phyloP scores from a whole-genome alignment of 2,797 vertebrate species.

The Decapterus maruadsi region DNA sequence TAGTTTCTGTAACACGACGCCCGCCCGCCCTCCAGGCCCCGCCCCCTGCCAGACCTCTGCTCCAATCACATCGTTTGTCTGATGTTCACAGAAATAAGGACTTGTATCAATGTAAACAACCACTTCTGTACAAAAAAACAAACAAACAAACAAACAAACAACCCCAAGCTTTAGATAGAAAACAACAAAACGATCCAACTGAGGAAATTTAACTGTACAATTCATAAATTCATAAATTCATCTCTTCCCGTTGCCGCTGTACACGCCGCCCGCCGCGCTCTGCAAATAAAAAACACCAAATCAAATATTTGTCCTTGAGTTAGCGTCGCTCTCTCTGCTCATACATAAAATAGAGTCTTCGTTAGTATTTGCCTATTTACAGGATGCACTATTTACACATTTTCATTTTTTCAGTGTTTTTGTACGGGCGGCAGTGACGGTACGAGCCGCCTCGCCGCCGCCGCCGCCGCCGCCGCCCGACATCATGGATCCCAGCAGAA shows the following conservation, averaged over 20 bases:
- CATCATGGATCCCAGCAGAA: slow-evolving; percentile 45
- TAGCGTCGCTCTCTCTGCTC: slow-evolving; percentile 67
- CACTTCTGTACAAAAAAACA: slow-evolving; percentile 84
- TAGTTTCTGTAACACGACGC: not conserved
- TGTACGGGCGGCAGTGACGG: slow-evolving; percentile 25
- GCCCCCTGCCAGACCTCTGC: slow-evolving; percentile 46
- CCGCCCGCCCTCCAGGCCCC: slow-evolving; percentile 10
- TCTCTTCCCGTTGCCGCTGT: slow-evolving; percentile 52
- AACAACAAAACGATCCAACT: slow-evolving; percentile 74
- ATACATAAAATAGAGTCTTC: slow-evolving; percentile 88
- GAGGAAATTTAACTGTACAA: slow-evolving; percentile 77
- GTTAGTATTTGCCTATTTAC: slow-evolving; percentile 86
- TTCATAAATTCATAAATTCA: slow-evolving; percentile 68
- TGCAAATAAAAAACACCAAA: slow-evolving; percentile 74
- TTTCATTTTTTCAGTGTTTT: slow-evolving; percentile 61
- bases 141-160: slow-evolving; percentile 45
- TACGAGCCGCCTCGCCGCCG: slow-evolving; percentile 17
- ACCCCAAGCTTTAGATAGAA: slow-evolving; percentile 69
- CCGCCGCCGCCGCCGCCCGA: not conserved
- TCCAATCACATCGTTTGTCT: slow-evolving; percentile 61
- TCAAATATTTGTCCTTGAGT: slow-evolving; percentile 80
- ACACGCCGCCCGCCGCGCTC: slow-evolving; percentile 55
- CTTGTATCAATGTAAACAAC: slow-evolving; percentile 81
- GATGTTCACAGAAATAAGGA: slow-evolving; percentile 73
- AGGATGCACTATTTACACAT: slow-evolving; percentile 78